Percentiles rank a stretch among this genome's conserved stretches.
Conservation (phyloP, 2,888 invertebrate genomes). For the Cylloceria caligata region DNA sequence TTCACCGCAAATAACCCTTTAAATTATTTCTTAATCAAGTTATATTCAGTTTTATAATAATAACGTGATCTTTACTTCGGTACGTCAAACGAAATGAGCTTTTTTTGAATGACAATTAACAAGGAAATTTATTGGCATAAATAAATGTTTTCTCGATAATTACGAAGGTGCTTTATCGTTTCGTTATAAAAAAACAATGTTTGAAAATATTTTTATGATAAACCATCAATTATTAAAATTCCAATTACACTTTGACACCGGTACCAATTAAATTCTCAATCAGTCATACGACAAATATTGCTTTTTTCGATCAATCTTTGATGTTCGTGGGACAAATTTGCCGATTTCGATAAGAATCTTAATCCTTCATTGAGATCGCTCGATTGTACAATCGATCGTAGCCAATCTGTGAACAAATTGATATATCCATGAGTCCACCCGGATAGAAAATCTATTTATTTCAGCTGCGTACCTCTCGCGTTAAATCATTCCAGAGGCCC, state of each 20-base stretch:
- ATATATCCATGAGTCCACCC: neutral
- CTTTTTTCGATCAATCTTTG: constrained; percentile 1
- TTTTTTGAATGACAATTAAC: no score
- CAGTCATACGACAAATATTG: neutral
- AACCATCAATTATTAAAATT: constrained; percentile 1
- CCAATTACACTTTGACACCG: neutral
- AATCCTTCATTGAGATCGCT: constrained; percentile 2
- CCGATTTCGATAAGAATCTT: neutral
- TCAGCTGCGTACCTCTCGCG: neutral
- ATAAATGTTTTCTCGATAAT: no score
- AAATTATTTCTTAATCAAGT: no score
- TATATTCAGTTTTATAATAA: no score
- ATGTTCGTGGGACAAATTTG: neutral
- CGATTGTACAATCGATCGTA: neutral
- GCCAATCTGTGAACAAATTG: constrained; percentile 5
- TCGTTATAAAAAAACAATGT: neutral
- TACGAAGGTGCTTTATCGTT: no score
- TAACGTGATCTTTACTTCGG: no score
- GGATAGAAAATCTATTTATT: neutral
- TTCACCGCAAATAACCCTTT: no score
- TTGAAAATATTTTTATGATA: neutral
- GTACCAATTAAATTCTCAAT: neutral
- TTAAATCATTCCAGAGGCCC: neutral
- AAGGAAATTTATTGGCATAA: no score
- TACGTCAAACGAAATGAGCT: no score